A percentile compares a stretch with the other conserved stretches of the same genome.
phyloP scores from a whole-genome alignment of 53 echinoderm and acorn worm genomes.

The Apostichopus leukothele region DNA sequence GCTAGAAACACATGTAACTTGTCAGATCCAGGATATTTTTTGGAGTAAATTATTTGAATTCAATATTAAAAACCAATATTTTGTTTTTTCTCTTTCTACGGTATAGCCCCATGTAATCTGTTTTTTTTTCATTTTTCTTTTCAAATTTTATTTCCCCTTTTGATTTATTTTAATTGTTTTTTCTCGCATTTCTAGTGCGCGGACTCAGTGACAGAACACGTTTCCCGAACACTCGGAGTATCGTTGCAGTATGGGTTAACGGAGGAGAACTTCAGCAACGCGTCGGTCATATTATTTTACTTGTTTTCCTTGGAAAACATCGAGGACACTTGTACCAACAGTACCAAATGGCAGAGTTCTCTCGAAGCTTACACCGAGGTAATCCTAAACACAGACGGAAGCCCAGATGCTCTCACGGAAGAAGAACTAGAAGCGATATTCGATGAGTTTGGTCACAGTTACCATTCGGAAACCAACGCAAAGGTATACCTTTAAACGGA shows the following conservation, averaged over 20 bases:
- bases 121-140: neutral
- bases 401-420: conserved; percentile 48
- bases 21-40: too few relatives aligned
- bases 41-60: too few relatives aligned
- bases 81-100: too few relatives aligned
- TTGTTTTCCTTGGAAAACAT: conserved; percentile 49
- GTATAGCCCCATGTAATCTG: too few relatives aligned
- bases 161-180: too few relatives aligned
- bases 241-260: conserved; percentile 46
- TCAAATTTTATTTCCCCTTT: neutral
- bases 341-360: neutral
- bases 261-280: conserved; percentile 54
- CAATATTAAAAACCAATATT: too few relatives aligned
- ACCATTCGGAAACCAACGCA: conserved; percentile 50
- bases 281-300: conserved; percentile 61
- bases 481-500: conserved; percentile 50
- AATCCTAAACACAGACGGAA: neutral
- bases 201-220: conserved; percentile 20
- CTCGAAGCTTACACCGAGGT: conserved; percentile 3
- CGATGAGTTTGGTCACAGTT: conserved; percentile 38
- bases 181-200: conserved; percentile 29
- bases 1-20: too few relatives aligned
- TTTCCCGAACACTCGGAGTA: conserved; percentile 55
- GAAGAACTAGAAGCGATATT: conserved; percentile 68
- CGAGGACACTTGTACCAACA: conserved; percentile 37